phyloP scores from a whole-genome alignment of 2,113 vertebrate species.

The Scomber scombrus region DNA sequence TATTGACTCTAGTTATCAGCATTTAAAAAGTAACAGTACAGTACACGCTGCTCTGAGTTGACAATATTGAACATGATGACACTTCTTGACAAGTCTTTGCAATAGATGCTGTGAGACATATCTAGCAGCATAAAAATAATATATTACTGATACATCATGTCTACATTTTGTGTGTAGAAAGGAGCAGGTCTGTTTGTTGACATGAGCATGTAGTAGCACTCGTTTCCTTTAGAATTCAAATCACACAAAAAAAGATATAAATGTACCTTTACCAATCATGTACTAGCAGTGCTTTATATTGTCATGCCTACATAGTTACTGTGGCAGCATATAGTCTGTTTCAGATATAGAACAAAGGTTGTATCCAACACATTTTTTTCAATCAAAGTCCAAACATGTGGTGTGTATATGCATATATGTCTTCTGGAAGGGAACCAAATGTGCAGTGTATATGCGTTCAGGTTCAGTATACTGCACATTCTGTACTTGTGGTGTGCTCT shows the following conservation, averaged over 20 bases:
- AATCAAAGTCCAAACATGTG: constrained; percentile 44
- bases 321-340: neutral
- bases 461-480: neutral
- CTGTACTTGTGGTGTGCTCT: neutral
- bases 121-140: too few species aligned
- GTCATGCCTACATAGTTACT: neutral
- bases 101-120: neutral
- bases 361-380: constrained; percentile 47
- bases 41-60: neutral
- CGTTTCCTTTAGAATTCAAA: neutral
- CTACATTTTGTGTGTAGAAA: neutral
- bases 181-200: neutral
- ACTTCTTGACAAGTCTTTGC: neutral
- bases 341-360: constrained; percentile 54
- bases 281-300: neutral
- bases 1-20: neutral
- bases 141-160: too few species aligned
- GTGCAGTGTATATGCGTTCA: neutral
- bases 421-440: constrained; percentile 2
- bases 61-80: neutral
- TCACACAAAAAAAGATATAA: neutral
- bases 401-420: constrained; percentile 6
- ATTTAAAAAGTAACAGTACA: neutral
- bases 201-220: too few species aligned
- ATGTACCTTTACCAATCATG: neutral